Conservation (phyloP, 2,888 invertebrate species). For the Laspeyria flexula region DNA sequence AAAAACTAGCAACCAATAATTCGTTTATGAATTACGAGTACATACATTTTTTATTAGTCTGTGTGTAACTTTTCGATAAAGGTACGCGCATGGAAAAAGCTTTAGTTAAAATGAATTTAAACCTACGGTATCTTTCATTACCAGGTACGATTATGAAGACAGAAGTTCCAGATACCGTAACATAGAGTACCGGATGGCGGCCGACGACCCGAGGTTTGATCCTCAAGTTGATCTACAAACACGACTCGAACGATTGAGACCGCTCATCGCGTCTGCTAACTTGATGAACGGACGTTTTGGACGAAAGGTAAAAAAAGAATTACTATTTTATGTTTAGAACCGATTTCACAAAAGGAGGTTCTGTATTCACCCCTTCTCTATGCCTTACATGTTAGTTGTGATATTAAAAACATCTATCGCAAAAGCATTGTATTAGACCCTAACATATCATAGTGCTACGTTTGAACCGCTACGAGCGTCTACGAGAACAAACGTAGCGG, state of each 20-base stretch:
- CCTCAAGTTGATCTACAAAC: conserved; percentile 80
- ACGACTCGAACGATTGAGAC: conserved; percentile 76
- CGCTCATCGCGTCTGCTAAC: conserved; percentile 89
- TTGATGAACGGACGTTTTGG: conserved; percentile 92
- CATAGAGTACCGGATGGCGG: conserved; percentile 82
- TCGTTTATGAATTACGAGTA: too few relatives aligned
- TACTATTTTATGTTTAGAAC: too few relatives aligned
- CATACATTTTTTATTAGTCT: too few relatives aligned
- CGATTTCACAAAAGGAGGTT: too few relatives aligned
- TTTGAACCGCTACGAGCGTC: not conserved
- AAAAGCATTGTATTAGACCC: too few relatives aligned
- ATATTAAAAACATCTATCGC: too few relatives aligned
- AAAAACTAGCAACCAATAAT: too few relatives aligned
- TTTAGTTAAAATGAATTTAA: too few relatives aligned
- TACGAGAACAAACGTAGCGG: not conserved
- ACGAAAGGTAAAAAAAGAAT: conserved; percentile 85
- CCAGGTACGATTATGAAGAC: conserved; percentile 72
- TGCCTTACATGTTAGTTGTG: too few relatives aligned
- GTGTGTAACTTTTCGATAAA: too few relatives aligned
- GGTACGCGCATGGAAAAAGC: too few relatives aligned
- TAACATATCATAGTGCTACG: conserved; percentile 4
- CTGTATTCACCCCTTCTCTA: too few relatives aligned
- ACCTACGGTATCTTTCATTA: conserved; percentile 1
- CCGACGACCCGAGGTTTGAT: conserved; percentile 83
- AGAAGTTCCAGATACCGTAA: conserved; percentile 73